Base-by-base conservation (phyloP, 2,113 vertebrate species). In the Melanotaenia duboulayi region DNA sequence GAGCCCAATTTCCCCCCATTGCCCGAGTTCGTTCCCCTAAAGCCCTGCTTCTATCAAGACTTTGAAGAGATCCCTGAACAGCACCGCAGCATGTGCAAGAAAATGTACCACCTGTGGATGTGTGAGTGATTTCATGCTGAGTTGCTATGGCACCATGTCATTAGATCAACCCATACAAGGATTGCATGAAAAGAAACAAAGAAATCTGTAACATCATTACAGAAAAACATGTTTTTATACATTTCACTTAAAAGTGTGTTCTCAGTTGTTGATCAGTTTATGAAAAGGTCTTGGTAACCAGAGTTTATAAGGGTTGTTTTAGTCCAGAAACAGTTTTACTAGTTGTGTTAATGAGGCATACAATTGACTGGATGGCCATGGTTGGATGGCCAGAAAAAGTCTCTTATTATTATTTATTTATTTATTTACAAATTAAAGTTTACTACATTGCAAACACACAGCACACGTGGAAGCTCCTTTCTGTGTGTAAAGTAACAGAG, bases 21-120 rank as follows among this genome's bases (percentile, higher is more conserved):
- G 79, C 98, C 98, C 0, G 94, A 87, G 37, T 99, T 99, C 86
- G 96, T 99, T 89, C 98, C 97, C 0, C 83, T 99, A 76, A 98
- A 96, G 93, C 98, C 98, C 0, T 99, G 98, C 84, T 99, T 99
- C 93, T 96, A 99, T 83, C 98, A 99, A 92, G 96, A 99, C 92
- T 99, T 99, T 6, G 96, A 99, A 0, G 97, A 96, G 0, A 99
- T 99, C 65, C 98, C 98, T 0, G 97, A 97, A 0, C 96, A 97
- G 89, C 97, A 99, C 78, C 95, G 96, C 51, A 96, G 87, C 87
- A 94, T 96, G 93, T 96, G 96, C 93, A 99, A 97, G 86, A 97
- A 96, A 72, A 95, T 99, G 73, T 99, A 99, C 92, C 95, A 99
- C 92, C 95, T 99, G 87, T 99, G 98, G 98, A 98, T 99, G 89